A percentile compares a stretch with the other conserved stretches of the same genome.
phyloP scores from a whole-genome alignment of 1,140 invertebrate genomes.

The Nymphalis io region DNA sequence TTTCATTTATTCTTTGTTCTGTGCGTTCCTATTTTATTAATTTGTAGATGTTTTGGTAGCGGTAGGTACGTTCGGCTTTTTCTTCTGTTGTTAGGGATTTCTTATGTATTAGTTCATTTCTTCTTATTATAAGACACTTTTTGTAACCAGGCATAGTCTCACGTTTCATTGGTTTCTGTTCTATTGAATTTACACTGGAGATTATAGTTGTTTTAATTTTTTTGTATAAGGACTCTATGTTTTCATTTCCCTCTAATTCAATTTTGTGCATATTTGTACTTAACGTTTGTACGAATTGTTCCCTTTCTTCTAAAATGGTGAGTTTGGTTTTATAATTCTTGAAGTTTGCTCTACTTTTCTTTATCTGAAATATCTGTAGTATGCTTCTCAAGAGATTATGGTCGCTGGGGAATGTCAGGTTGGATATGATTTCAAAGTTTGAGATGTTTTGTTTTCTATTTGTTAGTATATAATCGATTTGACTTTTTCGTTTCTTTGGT shows the following conservation, averaged over 20 bases:
- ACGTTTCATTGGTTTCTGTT: not conserved
- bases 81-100: not conserved
- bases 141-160: not conserved
- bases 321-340: slow-evolving; percentile 10
- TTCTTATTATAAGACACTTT: not conserved
- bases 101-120: slow-evolving; percentile 1
- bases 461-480: slow-evolving; percentile 44
- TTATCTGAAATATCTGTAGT: slow-evolving; percentile 31
- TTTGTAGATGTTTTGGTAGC: not conserved
- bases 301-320: no score
- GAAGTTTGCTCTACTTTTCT: slow-evolving; percentile 34
- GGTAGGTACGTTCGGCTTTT: not conserved
- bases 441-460: slow-evolving; percentile 34
- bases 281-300: no score
- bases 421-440: slow-evolving; percentile 42
- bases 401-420: slow-evolving; percentile 36
- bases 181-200: not conserved
- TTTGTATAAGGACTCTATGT: not conserved
- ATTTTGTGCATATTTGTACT: no score
- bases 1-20: not conserved
- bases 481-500: slow-evolving; percentile 24
- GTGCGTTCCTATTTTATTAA: not conserved
- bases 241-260: no score
- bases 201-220: not conserved
- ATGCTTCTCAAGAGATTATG: slow-evolving; percentile 40